A percentile compares a stretch with the other conserved stretches of the same genome.
These are phyloP conservation scores for Coregonus ussuriensis DNA, from an alignment of 2,797 vertebrate species.

Conservation along the genomic window DNA sequence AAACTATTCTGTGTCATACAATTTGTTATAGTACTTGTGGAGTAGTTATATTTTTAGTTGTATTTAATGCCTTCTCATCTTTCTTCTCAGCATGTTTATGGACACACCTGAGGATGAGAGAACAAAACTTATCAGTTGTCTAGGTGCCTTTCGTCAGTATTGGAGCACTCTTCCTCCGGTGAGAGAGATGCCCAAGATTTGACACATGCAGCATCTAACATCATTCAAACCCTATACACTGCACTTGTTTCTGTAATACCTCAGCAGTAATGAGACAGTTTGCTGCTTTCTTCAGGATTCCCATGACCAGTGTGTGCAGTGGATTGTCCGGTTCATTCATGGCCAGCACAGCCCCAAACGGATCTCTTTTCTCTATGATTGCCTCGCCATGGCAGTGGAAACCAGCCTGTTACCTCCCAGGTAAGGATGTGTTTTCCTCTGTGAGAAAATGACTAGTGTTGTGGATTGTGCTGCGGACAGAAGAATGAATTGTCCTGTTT, in stretches of 20 bases:
- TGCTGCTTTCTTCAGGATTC: slow-evolving; percentile 82
- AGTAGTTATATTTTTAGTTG: slow-evolving; percentile 10
- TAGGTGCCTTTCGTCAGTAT: slow-evolving; percentile 92
- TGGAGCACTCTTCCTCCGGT: slow-evolving; percentile 95
- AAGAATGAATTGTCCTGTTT: not conserved
- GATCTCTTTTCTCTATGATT: slow-evolving; percentile 98
- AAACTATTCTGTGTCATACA: not conserved
- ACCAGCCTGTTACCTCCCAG: slow-evolving; percentile 91
- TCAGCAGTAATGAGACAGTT: not conserved
- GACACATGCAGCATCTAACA: not conserved
- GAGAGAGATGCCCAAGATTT: not conserved
- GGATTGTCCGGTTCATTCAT: slow-evolving; percentile 96
- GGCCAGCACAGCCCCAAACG: slow-evolving; percentile 96
- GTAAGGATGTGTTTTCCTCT: not conserved
- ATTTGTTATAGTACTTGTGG: not conserved
- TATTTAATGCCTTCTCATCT: not conserved
- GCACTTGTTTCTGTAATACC: not conserved
- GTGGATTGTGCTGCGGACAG: slow-evolving; percentile 5
- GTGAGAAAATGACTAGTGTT: not conserved
- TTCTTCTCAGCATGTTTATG: slow-evolving; percentile 90
- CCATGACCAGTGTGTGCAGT: slow-evolving; percentile 96
- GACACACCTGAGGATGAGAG: slow-evolving; percentile 95
- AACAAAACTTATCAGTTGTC: slow-evolving; percentile 93
- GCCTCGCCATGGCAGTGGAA: slow-evolving; percentile 96
- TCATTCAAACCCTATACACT: not conserved